These are phyloP conservation scores for Eurytoma adleriae DNA, from an alignment of 2,888 invertebrate genomes.

Conservation along the genomic window DNA sequence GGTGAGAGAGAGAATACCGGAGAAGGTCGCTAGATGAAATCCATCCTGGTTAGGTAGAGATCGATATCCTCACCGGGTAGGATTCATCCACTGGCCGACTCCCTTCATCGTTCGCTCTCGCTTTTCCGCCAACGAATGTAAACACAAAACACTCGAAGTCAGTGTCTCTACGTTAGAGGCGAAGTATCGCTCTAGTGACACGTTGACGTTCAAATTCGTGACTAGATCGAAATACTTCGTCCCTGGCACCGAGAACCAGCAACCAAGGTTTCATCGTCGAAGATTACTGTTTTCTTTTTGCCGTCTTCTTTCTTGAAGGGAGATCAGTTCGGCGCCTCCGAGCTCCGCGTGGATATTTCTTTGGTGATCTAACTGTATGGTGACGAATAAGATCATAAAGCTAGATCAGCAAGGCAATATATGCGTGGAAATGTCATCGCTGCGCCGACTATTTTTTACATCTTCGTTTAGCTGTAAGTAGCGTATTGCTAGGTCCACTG, in stretches of 20 bases:
- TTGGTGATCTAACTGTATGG: conserved; percentile 80
- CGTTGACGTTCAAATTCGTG: conserved; percentile 68
- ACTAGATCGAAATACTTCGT: conserved; percentile 78
- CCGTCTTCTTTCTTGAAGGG: too few species aligned
- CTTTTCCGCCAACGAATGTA: background rate
- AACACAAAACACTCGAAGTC: background rate
- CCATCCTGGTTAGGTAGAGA: conserved; percentile 65
- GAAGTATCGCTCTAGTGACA: conserved; percentile 73
- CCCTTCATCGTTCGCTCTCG: conserved; percentile 16
- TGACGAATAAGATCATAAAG: conserved; percentile 74
- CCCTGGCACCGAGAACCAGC: conserved; percentile 60
- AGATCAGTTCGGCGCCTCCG: background rate
- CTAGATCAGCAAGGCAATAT: conserved; percentile 75
- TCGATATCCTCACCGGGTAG: conserved; percentile 73
- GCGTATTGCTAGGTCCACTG: background rate
- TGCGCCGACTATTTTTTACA: background rate
- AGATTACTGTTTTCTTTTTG: background rate
- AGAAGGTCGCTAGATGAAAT: conserved; percentile 67
- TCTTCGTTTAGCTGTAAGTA: background rate
- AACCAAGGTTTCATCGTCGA: conserved; percentile 7
- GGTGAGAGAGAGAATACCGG: too few species aligned
- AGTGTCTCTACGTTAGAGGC: conserved; percentile 39
- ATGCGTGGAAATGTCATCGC: conserved; percentile 63
- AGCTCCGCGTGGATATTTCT: conserved; percentile 73
- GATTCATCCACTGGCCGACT: conserved; percentile 71